Evolutionary conservation across 2,797 vertebrate species (phyloP), one percentile per base, ranked within the genome.

Genomic region (Helarctos malayanus): DNA sequence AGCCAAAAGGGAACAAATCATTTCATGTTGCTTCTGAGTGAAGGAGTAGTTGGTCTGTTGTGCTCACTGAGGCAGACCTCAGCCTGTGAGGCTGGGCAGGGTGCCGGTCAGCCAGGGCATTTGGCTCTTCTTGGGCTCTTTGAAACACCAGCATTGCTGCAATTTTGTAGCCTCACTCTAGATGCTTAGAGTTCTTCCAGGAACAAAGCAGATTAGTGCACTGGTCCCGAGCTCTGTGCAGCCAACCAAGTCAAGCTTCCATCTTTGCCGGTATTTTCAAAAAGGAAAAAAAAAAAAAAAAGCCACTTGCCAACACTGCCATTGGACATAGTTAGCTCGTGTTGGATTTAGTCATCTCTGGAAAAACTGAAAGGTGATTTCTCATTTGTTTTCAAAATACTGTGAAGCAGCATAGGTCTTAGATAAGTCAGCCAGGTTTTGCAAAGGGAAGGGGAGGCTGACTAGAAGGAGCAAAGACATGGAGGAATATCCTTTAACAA

Each of bases 1-100:
- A 90, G 81, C 81, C 13, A 19, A 90, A 94, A 91, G 92, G 83
- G 83, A 82, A 96, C 69, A 98, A 95, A 98, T 96, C 97, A 80
- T 91, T 85, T 76, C 96, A 21, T 19, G 25, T 96, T n/a, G 54
- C 91, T 80, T 97, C 11, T 23, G 71, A 93, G 92, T 73, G 79
- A 92, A 89, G 65, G 86, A 76, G 71, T 29, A 61, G 68, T 63
- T n/a, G 3, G 81, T 69, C 76, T n/a, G 47, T 35, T 52, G 19
- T 21, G 61, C 47, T 94, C 21, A 91, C 63, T 0, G 25, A 93
- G 85, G 94, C 63, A 63, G 83, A 54, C 79, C 89, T 32, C 71
- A 81, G 89, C 94, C 91, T 54, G 59, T 11, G 68, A 71, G 82
- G 35, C 21, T 7, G 32, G 63, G 73, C 23, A 5, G 41, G 0